phyloP scores from a whole-genome alignment of 2,888 invertebrate genomes.

The Synergus umbraculus region DNA sequence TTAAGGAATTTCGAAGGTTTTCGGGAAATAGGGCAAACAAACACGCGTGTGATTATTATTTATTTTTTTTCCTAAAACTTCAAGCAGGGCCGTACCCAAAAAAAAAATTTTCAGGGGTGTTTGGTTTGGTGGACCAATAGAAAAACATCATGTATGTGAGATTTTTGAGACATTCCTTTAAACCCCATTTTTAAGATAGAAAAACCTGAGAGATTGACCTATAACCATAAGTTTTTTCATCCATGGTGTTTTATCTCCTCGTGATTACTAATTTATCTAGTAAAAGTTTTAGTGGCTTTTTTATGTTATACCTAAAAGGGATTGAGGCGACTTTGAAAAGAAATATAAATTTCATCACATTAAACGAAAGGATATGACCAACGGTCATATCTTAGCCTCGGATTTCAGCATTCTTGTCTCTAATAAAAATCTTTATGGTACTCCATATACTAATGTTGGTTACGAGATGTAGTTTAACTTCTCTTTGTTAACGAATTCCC shows the following conservation, averaged over 20 bases:
- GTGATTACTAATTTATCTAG: not conserved
- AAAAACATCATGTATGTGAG: no score
- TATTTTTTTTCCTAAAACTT: no score
- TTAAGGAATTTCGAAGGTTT: no score
- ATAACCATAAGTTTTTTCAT: no score
- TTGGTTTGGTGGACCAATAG: no score
- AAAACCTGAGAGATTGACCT: no score
- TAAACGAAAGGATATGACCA: not conserved
- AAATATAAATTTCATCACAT: not conserved
- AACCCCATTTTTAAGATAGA: no score
- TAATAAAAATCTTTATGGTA: slow-evolving; percentile 31
- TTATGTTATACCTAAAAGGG: not conserved
- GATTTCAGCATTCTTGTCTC: slow-evolving; percentile 22
- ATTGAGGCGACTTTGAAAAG: not conserved
- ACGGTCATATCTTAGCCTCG: slow-evolving; percentile 19
- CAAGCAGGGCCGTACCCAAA: no score
- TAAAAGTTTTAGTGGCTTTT: not conserved
- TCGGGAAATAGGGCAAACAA: no score
- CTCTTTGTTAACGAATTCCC: slow-evolving; percentile 35
- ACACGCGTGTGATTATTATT: no score
- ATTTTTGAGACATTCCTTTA: no score
- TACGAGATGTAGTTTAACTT: slow-evolving; percentile 21
- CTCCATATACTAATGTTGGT: slow-evolving; percentile 16
- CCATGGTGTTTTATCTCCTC: not conserved
- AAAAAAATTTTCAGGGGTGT: no score